phyloP scores from a whole-genome alignment of 2,113 vertebrate species.

The Chionomys nivalis region DNA sequence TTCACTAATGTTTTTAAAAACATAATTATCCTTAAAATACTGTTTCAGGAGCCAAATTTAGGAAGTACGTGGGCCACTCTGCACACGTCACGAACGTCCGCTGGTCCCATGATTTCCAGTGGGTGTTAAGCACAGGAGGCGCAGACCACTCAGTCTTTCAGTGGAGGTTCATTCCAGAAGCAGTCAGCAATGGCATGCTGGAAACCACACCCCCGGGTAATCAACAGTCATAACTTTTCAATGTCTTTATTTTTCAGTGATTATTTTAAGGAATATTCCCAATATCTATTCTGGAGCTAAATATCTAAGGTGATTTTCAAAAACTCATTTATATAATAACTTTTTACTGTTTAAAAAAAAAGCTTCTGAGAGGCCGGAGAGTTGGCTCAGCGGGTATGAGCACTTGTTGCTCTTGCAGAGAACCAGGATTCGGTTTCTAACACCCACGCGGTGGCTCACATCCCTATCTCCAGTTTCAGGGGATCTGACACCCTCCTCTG shows the following conservation, averaged over 20 bases:
- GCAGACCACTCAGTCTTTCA: conserved; percentile 98
- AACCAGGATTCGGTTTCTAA: neutral
- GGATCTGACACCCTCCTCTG: neutral
- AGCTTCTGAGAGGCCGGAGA: neutral
- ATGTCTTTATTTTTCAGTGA: conserved; percentile 10
- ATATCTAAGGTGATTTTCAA: conserved; percentile 38
- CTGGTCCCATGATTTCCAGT: conserved; percentile 98
- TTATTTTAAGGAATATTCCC: conserved; percentile 14
- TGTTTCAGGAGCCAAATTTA: conserved; percentile 94
- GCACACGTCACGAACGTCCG: conserved; percentile 97
- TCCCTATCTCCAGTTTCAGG: neutral
- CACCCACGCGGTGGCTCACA: neutral
- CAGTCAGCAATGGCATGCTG: conserved; percentile 92
- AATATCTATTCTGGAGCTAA: conserved; percentile 40
- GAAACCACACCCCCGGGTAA: conserved; percentile 94
- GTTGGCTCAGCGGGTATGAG: neutral
- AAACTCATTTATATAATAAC: neutral
- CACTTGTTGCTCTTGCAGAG: neutral
- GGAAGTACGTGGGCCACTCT: conserved; percentile 96
- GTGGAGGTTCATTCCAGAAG: conserved; percentile 97
- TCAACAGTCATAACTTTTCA: neutral
- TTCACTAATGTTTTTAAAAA: neutral
- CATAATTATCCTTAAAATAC: conserved; percentile 30
- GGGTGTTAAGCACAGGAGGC: conserved; percentile 96
- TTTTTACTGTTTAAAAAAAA: neutral